These are phyloP conservation scores for Scaptomyza caliginosa DNA, from an alignment of 2,888 invertebrate species.

Conservation along the genomic window DNA sequence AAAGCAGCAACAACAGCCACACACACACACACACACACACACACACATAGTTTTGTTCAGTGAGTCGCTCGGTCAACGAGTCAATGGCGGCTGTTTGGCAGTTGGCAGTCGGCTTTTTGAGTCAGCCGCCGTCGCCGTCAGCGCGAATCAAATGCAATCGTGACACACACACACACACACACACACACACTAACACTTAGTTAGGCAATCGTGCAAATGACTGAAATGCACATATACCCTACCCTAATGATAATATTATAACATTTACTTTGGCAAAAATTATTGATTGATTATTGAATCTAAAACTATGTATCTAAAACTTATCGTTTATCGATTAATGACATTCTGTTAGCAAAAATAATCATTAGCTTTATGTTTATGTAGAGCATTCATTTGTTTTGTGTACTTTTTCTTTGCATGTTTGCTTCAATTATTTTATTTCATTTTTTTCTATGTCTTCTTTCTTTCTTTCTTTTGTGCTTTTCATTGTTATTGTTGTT, in stretches of 20 bases:
- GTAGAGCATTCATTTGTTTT: conserved; percentile 5
- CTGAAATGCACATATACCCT: background rate
- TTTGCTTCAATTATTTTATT: conserved; percentile 8
- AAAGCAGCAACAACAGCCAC: conserved; percentile 11
- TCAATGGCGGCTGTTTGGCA: conserved; percentile 68
- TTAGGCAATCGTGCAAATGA: background rate
- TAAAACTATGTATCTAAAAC: background rate
- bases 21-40: conserved; percentile 11
- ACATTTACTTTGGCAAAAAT: background rate
- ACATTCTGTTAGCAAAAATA: too few species aligned
- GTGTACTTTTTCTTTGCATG: conserved; percentile 2
- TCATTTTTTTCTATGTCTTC: conserved; percentile 13
- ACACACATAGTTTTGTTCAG: conserved; percentile 55
- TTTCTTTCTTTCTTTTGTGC: conserved; percentile 14
- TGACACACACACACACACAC: conserved; percentile 27
- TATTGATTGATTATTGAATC: background rate
- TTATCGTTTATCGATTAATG: too few species aligned
- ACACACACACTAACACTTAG: conserved; percentile 2
- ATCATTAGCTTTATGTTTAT: too few species aligned
- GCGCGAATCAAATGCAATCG: conserved; percentile 56
- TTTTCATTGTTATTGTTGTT: conserved; percentile 25
- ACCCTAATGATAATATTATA: background rate
- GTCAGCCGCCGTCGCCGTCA: conserved; percentile 35
- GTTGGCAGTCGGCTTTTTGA: conserved; percentile 41
- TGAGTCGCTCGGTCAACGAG: conserved; percentile 79